Percentiles rank a stretch among this genome's conserved stretches.
Conservation (phyloP, 2,797 vertebrate genomes). For the Streptopelia turtur region DNA sequence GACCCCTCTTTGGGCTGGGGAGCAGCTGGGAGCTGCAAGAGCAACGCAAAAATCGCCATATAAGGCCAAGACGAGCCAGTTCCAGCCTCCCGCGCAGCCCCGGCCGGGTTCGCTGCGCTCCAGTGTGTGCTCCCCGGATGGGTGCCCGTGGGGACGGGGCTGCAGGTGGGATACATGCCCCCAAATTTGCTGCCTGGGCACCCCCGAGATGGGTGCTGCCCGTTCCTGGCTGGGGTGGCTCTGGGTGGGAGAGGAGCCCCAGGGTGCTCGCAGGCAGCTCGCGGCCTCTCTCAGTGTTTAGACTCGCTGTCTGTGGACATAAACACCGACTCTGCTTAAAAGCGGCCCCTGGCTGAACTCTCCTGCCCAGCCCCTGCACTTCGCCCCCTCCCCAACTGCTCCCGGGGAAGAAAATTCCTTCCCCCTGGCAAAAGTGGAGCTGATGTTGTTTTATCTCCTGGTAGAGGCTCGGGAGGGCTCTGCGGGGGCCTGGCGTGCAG, state of each 20-base stretch:
- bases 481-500: background rate
- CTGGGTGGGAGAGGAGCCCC: background rate
- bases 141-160: accelerated
- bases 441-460: background rate
- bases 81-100: constrained; percentile 1
- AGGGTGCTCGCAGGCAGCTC: background rate
- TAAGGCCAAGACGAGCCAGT: constrained; percentile 51
- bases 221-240: background rate
- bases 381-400: constrained; percentile 30
- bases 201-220: background rate
- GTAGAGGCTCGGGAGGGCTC: background rate
- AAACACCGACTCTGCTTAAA: constrained; percentile 35
- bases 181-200: background rate
- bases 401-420: background rate
- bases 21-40: constrained; percentile 54
- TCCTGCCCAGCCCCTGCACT: background rate
- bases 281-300: constrained; percentile 28
- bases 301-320: constrained; percentile 64
- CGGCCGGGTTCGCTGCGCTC: background rate
- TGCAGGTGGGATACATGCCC: background rate
- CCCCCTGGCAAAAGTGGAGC: background rate
- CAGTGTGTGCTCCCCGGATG: background rate
- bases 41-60: constrained; percentile 56
- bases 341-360: constrained; percentile 64
- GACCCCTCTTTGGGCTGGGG: constrained; percentile 54